Evolutionary conservation across 2,888 invertebrate species (phyloP), one percentile per base, ranked within the genome.

Genomic region (Mythimna lalbum): DNA sequence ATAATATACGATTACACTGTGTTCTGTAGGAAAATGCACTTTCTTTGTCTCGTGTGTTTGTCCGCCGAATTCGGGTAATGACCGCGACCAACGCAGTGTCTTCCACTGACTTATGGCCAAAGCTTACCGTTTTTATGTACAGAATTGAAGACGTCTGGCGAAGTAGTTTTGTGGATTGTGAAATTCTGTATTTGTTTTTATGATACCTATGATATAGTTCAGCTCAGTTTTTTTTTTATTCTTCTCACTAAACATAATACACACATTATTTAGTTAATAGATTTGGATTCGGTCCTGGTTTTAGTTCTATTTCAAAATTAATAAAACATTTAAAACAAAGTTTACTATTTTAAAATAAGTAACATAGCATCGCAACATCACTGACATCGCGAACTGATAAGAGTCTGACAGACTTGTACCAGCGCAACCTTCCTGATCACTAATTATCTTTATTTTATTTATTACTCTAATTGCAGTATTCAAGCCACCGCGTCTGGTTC

Each of bases 1-100:
- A 94, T 94, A 94, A 93, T 94, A 93, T 92, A 93, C 93, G 93
- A 93, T 93, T 93, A 91, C 92, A 89, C 86, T 67, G 81, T 81
- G 76, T 64, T 75, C 68, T 85, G 83, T 78, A 92, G 92, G 93
- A 93, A 95, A 94, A 94, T 94, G 94, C 94, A 94, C 94, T 95
- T 94, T 94, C 94, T 95, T 95, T 94, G 94, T 93, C 88, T 92
- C 85, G 87, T 84, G 83, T 76, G 89, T 90, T 73, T 76, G 78
- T 75, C 64, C 62, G 59, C 63, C 85, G 86, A 92, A 92, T 89
- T 88, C 89, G 90, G 90, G 87, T 89, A 90, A 90, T 88, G 89
- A 90, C 90, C 92, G 83, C 78, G n/a, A 66, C 68, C 63, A 55
- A 55, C 56, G 66, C 60, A 64, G 14, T 56, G 52, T n/a, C 23